Conservation (phyloP, 1,140 invertebrate genomes). For the Potamilus streckersoni region DNA sequence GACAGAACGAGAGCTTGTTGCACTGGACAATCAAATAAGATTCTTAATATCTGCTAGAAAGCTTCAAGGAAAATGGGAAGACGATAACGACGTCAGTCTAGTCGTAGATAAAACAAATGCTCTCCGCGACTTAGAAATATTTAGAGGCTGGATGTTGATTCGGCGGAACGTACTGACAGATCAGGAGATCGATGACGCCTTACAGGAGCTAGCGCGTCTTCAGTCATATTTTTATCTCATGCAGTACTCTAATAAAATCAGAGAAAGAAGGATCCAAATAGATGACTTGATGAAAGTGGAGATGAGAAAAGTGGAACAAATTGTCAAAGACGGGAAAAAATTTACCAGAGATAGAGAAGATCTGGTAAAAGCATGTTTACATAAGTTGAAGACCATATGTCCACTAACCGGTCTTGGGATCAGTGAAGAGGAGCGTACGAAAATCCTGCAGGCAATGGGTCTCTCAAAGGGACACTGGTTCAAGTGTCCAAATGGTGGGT, state of each 20-base stretch:
- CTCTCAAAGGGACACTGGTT: constrained; percentile 78
- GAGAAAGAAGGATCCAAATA: constrained; percentile 8
- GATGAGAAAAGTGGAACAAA: constrained; percentile 19
- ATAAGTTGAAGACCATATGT: constrained; percentile 25
- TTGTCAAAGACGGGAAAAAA: constrained; percentile 9
- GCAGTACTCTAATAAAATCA: constrained; percentile 11
- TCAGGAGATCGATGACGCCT: constrained; percentile 19
- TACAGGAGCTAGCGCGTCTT: constrained; percentile 11
- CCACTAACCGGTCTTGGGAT: constrained; percentile 62
- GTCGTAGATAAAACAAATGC: constrained; percentile 1
- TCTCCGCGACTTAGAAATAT: neutral
- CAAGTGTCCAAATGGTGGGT: constrained; percentile 75
- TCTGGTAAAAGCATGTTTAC: constrained; percentile 27
- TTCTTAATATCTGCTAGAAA: constrained; percentile 3
- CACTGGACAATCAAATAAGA: constrained; percentile 14
- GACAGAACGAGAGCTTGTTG: constrained; percentile 20
- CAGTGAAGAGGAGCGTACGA: constrained; percentile 70
- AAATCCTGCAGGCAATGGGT: constrained; percentile 75
- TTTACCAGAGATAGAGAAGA: constrained; percentile 1
- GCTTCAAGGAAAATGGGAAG: constrained; percentile 10
- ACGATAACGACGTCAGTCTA: neutral
- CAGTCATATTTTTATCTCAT: constrained; percentile 12
- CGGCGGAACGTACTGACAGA: constrained; percentile 16
- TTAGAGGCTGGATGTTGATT: constrained; percentile 12
- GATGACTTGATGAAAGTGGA: constrained; percentile 9